Conservation (phyloP, 2,888 invertebrate species). For the Electrophaes corylata region DNA sequence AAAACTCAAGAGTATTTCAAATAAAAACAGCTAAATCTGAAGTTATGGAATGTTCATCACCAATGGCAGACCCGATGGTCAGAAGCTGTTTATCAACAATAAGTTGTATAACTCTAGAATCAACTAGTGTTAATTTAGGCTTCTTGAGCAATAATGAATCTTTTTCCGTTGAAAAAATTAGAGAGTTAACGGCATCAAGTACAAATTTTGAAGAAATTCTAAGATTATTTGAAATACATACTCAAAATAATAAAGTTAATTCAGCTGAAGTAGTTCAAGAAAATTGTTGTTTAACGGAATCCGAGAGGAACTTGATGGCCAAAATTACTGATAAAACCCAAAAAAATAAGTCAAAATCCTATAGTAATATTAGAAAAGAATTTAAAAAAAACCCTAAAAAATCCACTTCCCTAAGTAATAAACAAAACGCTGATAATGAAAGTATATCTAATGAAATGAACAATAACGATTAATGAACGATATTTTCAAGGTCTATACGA, state of each 20-base stretch:
- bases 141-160: conserved; percentile 1
- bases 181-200: conserved; percentile 3
- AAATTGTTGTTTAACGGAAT: conserved; percentile 16
- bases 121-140: conserved; percentile 1
- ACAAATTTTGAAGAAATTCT: conserved; percentile 14
- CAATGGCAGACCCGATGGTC: conserved; percentile 1
- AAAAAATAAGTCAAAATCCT: conserved; percentile 10
- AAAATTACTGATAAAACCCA: conserved; percentile 3
- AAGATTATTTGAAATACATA: conserved; percentile 6
- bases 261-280: neutral
- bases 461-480: neutral
- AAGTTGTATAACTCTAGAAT: conserved; percentile 3
- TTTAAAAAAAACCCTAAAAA: conserved; percentile 4
- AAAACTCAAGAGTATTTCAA: neutral
- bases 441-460: neutral
- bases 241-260: neutral
- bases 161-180: conserved; percentile 9
- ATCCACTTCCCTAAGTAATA: conserved; percentile 9
- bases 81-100: conserved; percentile 14
- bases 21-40: conserved; percentile 4
- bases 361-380: conserved; percentile 4
- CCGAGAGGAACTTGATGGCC: conserved; percentile 16
- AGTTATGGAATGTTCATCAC: neutral
- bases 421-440: conserved; percentile 5
- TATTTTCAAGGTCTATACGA: neutral